phyloP scores from a whole-genome alignment of 1,140 invertebrate species.

The Thalassaphorura encarpata region DNA sequence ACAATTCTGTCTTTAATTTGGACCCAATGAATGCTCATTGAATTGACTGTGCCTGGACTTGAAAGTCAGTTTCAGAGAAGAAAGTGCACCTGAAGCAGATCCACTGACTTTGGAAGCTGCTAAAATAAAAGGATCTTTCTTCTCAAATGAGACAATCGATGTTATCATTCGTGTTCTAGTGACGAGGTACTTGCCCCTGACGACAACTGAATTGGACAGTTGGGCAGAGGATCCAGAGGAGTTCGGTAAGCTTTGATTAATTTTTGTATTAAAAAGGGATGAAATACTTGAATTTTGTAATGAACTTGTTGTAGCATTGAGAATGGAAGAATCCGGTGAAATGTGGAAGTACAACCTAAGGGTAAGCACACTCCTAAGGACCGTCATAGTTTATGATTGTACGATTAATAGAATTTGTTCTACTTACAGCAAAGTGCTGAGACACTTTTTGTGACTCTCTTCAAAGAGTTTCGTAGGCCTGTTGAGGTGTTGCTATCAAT shows the following conservation, averaged over 20 bases:
- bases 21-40: neutral
- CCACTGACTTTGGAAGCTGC: conserved; percentile 49
- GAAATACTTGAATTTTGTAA: neutral
- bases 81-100: conserved; percentile 32
- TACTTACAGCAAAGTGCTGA: conserved; percentile 67
- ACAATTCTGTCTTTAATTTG: too few relatives aligned
- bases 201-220: conserved; percentile 66
- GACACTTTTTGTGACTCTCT: conserved; percentile 68
- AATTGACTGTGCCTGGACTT: conserved; percentile 14
- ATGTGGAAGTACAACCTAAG: conserved; percentile 82
- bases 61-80: conserved; percentile 40
- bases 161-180: conserved; percentile 76
- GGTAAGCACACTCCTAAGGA: conserved; percentile 50
- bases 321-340: conserved; percentile 68
- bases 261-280: neutral
- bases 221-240: conserved; percentile 86
- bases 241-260: conserved; percentile 50
- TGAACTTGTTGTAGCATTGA: conserved; percentile 25
- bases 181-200: conserved; percentile 77
- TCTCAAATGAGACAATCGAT: conserved; percentile 53
- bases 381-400: neutral
- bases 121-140: conserved; percentile 59
- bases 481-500: conserved; percentile 62
- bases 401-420: neutral
- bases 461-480: conserved; percentile 62